Evolutionary conservation across 2,888 invertebrate species (phyloP).

Genomic region (Dorcus parallelipipedus): DNA sequence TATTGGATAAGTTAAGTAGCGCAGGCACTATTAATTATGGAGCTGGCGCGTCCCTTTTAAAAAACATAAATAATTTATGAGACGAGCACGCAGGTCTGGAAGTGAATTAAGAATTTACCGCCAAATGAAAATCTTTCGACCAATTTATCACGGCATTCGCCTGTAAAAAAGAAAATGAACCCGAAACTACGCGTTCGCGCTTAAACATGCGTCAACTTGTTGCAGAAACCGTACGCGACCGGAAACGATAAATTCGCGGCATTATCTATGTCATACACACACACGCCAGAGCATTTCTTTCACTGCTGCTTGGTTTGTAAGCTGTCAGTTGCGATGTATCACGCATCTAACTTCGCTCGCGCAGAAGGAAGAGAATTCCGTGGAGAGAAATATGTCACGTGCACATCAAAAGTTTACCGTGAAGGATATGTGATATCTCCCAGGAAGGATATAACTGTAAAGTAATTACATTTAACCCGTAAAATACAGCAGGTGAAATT

Average conservation of each 20-base stretch:
- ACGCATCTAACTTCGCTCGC: slow-evolving; percentile 6
- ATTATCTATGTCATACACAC: slow-evolving; percentile 27
- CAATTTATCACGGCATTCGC: too few species aligned
- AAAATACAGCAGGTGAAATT: neutral
- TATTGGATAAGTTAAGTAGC: too few species aligned
- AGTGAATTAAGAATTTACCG: too few species aligned
- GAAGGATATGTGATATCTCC: slow-evolving; percentile 26
- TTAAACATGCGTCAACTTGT: slow-evolving; percentile 10
- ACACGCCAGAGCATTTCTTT: slow-evolving; percentile 25
- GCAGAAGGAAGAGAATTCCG: slow-evolving; percentile 19
- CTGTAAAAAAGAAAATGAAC: too few species aligned
- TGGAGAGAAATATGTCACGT: slow-evolving; percentile 31
- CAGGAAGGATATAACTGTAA: slow-evolving; percentile 9
- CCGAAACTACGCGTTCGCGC: neutral
- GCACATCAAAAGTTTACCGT: slow-evolving; percentile 28
- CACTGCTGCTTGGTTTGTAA: slow-evolving; percentile 18
- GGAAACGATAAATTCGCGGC: slow-evolving; percentile 11
- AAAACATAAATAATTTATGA: too few species aligned
- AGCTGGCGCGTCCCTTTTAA: too few species aligned
- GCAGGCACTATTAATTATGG: too few species aligned
- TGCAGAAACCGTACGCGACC: slow-evolving; percentile 5
- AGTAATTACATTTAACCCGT: neutral
- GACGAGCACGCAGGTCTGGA: too few species aligned
- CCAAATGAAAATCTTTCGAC: too few species aligned
- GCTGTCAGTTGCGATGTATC: slow-evolving; percentile 23